Conservation (phyloP, 2,888 invertebrate genomes). For the Sesia bembeciformis region DNA sequence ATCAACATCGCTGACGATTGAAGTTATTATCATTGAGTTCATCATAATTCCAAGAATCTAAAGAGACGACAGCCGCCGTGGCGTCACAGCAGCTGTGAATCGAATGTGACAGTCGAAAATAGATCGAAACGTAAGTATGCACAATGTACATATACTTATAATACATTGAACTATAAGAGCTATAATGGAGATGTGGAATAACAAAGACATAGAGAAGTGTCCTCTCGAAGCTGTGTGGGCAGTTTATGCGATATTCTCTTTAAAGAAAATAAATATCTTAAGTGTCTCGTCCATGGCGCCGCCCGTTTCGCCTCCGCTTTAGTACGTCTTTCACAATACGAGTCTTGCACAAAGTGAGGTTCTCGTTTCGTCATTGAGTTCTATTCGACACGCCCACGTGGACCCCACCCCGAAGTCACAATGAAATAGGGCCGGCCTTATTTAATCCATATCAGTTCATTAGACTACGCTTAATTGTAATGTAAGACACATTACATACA, state of each 20-base stretch:
- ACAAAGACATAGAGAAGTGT: not conserved
- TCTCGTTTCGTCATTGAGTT: slow-evolving; percentile 54
- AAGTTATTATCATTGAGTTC: slow-evolving; percentile 13
- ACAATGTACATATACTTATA: not conserved
- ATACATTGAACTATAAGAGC: not conserved
- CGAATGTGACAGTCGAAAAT: slow-evolving; percentile 35
- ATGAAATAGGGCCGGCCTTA: not conserved
- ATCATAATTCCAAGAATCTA: slow-evolving; percentile 23
- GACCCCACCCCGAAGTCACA: slow-evolving; percentile 22
- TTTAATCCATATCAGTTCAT: not conserved
- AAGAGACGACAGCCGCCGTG: slow-evolving; percentile 26
- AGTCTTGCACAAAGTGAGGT: slow-evolving; percentile 55
- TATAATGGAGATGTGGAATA: not conserved
- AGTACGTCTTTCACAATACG: slow-evolving; percentile 63
- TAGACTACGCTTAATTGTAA: no score
- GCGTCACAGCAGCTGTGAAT: slow-evolving; percentile 25
- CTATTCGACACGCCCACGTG: slow-evolving; percentile 55
- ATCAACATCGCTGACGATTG: not conserved
- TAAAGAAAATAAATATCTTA: not conserved
- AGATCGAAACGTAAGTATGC: slow-evolving; percentile 34
- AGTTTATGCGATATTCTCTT: not conserved
- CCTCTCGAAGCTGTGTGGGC: not conserved
- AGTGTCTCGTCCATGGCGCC: slow-evolving; percentile 2
- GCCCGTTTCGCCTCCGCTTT: slow-evolving; percentile 42
- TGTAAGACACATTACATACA: no score